Evolutionary conservation across 1,140 invertebrate genomes (phyloP).

Genomic region (Bombus turneri): DNA sequence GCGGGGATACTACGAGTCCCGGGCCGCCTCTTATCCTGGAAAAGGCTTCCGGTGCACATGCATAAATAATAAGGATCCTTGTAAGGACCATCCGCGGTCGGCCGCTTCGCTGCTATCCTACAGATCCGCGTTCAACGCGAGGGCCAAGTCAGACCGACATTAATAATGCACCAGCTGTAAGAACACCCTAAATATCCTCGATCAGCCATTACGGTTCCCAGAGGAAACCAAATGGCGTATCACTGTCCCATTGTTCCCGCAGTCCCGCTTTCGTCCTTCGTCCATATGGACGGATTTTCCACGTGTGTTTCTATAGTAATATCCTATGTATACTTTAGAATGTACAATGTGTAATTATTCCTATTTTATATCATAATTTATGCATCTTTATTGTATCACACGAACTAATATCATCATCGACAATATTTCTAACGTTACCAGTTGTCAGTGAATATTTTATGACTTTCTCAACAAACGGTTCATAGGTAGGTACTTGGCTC

Average conservation of each 20-base stretch:
- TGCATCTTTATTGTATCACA: too few species aligned
- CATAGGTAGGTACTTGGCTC: conserved; percentile 34
- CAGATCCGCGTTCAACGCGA: conserved; percentile 38
- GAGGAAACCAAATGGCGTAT: conserved; percentile 72
- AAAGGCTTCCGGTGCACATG: conserved; percentile 73
- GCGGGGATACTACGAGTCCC: conserved; percentile 53
- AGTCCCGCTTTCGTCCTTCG: conserved; percentile 9
- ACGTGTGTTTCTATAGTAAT: too few species aligned
- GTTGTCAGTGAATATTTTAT: not conserved
- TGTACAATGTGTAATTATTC: too few species aligned
- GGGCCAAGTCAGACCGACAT: conserved; percentile 61
- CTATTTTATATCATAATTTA: too few species aligned
- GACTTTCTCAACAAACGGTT: not conserved
- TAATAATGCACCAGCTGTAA: conserved; percentile 75
- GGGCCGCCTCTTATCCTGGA: conserved; percentile 67
- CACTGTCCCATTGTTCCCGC: conserved; percentile 65
- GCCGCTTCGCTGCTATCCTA: conserved; percentile 50
- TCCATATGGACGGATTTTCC: conserved; percentile 6
- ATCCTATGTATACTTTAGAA: not conserved
- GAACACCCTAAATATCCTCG: conserved; percentile 76
- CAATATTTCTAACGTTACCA: too few species aligned
- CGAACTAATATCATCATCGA: too few species aligned
- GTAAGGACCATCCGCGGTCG: conserved; percentile 71
- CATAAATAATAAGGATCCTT: conserved; percentile 77
- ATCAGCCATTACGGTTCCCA: conserved; percentile 72